These are phyloP conservation scores for Myiothlypis chrysogaster DNA, from an alignment of 2,797 vertebrate genomes.

Conservation along the genomic window DNA sequence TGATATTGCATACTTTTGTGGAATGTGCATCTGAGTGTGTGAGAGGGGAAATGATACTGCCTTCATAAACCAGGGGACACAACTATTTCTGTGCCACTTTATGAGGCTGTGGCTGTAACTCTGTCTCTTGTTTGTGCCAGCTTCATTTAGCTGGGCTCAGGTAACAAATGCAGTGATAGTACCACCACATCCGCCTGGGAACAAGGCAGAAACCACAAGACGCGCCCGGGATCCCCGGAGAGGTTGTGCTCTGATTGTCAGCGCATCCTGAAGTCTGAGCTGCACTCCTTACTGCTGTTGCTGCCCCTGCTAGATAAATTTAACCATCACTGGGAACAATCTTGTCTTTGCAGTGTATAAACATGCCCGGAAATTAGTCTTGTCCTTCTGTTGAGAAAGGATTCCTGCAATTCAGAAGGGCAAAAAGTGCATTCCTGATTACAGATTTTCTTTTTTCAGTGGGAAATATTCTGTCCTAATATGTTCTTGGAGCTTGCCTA, in stretches of 20 bases:
- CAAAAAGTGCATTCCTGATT: background rate
- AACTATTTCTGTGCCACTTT: background rate
- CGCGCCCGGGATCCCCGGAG: background rate
- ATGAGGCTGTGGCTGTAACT: background rate
- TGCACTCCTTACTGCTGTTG: background rate
- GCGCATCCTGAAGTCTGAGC: background rate
- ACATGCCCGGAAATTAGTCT: background rate
- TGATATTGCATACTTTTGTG: background rate
- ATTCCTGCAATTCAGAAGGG: background rate
- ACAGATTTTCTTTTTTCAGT: background rate
- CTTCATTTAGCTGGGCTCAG: background rate
- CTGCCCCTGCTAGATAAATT: background rate
- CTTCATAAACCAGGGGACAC: background rate
- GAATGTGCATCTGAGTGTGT: background rate
- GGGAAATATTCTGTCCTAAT: background rate
- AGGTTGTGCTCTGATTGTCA: background rate
- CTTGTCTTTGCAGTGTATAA: background rate
- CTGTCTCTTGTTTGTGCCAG: background rate
- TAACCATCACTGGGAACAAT: background rate
- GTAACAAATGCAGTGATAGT: background rate
- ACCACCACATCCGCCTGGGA: background rate
- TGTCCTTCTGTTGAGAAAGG: background rate
- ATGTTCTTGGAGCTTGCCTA: background rate
- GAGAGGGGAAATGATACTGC: background rate
- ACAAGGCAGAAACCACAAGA: background rate